Conservation (phyloP, 2,797 vertebrate species). For the Spinibarbus caldwelli region DNA sequence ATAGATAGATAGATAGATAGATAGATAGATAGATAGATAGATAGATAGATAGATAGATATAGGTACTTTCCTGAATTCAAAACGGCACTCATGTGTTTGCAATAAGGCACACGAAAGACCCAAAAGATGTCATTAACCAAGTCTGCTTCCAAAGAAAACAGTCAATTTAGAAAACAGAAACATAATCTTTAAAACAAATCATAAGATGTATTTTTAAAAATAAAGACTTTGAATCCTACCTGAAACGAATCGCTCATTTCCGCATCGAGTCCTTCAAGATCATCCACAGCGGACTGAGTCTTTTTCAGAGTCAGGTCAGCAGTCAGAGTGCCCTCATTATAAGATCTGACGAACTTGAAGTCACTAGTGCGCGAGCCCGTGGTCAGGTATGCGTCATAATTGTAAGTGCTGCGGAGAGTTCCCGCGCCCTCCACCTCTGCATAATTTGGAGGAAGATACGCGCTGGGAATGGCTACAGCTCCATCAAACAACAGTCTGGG, state of each 20-base stretch:
- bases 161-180: no score
- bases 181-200: no score
- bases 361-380: slow-evolving; percentile 31
- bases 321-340: slow-evolving; percentile 9
- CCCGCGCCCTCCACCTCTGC: slow-evolving; percentile 5
- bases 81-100: no score
- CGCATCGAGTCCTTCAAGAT: background rate
- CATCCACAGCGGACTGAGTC: slow-evolving; percentile 16
- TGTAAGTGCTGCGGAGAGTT: slow-evolving; percentile 10
- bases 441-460: background rate
- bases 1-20: no score
- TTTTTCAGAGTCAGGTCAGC: slow-evolving; percentile 7
- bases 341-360: slow-evolving; percentile 17
- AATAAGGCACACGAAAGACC: no score
- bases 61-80: no score
- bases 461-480: slow-evolving; percentile 51
- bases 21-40: no score
- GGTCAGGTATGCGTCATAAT: slow-evolving; percentile 22
- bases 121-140: no score
- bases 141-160: no score
- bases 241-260: background rate
- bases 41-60: no score
- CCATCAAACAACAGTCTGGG: slow-evolving; percentile 49
- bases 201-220: no score
- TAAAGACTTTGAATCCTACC: background rate